Conservation (phyloP, 2,797 vertebrate genomes). For the Artibeus jamaicensis region DNA sequence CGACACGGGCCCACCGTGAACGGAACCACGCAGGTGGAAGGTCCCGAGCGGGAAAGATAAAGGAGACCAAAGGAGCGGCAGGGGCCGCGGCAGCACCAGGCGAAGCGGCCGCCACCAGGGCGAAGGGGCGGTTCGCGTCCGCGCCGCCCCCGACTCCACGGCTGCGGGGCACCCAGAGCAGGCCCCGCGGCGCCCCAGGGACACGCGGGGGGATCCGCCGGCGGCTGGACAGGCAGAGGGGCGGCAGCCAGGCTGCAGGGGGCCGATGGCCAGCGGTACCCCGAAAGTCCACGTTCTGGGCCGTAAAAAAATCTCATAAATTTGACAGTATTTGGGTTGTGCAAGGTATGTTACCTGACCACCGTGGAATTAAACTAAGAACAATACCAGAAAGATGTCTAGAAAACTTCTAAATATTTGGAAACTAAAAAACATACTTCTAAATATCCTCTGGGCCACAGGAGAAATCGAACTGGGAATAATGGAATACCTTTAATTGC, state of each 20-base stretch:
- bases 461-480: neutral
- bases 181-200: no score
- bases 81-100: no score
- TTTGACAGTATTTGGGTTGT: neutral
- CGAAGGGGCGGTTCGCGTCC: no score
- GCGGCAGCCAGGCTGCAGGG: accelerated
- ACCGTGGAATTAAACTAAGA: neutral
- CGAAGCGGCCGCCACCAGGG: no score
- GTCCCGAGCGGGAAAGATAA: no score
- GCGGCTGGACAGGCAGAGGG: neutral
- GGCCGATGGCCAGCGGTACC: accelerated
- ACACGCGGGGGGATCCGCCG: no score
- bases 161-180: no score
- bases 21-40: no score
- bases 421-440: neutral
- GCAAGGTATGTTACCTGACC: neutral
- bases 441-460: neutral
- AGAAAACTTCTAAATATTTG: neutral
- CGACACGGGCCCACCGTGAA: no score
- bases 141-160: no score
- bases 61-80: no score
- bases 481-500: neutral
- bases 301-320: neutral
- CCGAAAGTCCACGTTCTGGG: neutral
- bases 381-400: neutral